Conservation (phyloP, 2,888 invertebrate genomes). For the Sphaerophoria taeniata region DNA sequence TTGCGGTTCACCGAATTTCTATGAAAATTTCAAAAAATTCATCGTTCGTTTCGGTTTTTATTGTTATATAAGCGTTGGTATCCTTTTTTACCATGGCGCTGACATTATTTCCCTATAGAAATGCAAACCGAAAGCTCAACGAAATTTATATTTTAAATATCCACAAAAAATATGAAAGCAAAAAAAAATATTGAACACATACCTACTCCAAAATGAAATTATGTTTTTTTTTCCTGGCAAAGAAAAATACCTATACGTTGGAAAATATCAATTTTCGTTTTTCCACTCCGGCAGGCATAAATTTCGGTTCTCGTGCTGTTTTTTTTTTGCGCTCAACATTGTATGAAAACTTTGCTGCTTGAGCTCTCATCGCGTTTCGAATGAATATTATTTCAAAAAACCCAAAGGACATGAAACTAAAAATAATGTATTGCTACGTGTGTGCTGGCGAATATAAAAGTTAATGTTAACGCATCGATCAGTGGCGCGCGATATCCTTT, state of each 20-base stretch:
- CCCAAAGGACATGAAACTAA: conserved; percentile 44
- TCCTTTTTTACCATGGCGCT: conserved; percentile 32
- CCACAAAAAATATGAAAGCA: conserved; percentile 11
- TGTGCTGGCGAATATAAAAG: conserved; percentile 33
- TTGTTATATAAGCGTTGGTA: neutral
- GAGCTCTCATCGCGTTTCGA: neutral
- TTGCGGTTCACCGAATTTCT: conserved; percentile 71
- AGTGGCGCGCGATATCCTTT: conserved; percentile 69
- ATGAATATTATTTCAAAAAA: conserved; percentile 47
- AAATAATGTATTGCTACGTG: neutral
- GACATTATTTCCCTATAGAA: conserved; percentile 58
- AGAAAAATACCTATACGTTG: conserved; percentile 8
- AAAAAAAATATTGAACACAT: conserved; percentile 2
- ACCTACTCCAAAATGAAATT: conserved; percentile 2
- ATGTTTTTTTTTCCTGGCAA: conserved; percentile 18
- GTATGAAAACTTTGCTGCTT: neutral
- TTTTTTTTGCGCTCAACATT: neutral
- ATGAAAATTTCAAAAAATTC: conserved; percentile 30
- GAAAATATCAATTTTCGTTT: conserved; percentile 72
- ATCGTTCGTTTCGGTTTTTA: conserved; percentile 4
- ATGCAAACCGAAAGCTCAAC: neutral
- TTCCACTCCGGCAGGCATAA: conserved; percentile 68
- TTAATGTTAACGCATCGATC: conserved; percentile 72
- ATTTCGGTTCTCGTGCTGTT: conserved; percentile 44
- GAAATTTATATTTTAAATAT: neutral